These are phyloP conservation scores for Colinus virginianus DNA, from an alignment of 2,113 vertebrate species.

Conservation along the genomic window DNA sequence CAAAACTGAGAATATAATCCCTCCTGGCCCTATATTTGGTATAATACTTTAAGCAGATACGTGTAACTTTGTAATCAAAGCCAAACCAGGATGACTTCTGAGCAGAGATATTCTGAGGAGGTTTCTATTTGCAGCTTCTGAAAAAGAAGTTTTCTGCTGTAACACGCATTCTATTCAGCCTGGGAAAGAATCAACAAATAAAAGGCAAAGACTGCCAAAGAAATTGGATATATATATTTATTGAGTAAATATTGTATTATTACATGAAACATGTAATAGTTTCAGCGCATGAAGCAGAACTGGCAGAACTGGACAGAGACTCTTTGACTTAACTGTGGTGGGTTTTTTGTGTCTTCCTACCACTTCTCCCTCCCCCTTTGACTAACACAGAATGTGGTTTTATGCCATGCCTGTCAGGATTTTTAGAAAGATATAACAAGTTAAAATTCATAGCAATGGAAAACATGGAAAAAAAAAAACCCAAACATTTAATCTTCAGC, in stretches of 20 bases:
- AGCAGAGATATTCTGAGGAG: conserved; percentile 40
- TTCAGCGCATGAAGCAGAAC: neutral
- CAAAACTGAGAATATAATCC: conserved; percentile 41
- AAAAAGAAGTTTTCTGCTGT: neutral
- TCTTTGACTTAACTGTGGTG: neutral
- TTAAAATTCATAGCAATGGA: neutral
- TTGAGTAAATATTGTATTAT: conserved; percentile 47
- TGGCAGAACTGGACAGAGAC: conserved; percentile 36
- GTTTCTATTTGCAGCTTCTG: conserved; percentile 34
- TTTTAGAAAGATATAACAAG: neutral
- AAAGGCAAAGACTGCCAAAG: conserved; percentile 11
- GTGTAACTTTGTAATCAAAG: conserved; percentile 37
- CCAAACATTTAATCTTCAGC: neutral
- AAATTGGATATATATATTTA: conserved; percentile 48
- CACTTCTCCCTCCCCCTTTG: neutral
- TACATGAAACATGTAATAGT: conserved; percentile 29
- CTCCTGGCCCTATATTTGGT: neutral
- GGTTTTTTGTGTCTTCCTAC: neutral
- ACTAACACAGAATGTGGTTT: conserved; percentile 22
- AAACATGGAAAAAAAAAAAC: neutral
- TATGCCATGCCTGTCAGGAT: neutral
- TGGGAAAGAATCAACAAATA: conserved; percentile 24
- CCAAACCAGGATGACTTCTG: conserved; percentile 29
- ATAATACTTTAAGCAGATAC: conserved; percentile 46
- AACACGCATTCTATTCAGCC: neutral